Base-by-base conservation (phyloP, 2,888 invertebrate genomes). In the Agrilus cyanescens region DNA sequence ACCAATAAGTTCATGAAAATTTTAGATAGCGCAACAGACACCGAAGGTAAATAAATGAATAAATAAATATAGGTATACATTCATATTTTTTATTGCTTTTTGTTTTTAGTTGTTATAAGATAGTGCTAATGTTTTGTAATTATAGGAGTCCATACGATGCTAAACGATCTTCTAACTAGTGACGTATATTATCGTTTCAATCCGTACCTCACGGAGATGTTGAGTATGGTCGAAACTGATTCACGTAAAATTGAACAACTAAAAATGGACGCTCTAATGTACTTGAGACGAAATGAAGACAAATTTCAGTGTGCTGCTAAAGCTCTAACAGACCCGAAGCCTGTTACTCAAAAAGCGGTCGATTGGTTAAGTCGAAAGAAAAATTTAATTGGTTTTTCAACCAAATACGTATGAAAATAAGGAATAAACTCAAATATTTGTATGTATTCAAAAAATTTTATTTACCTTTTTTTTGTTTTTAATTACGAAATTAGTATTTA, bases 11-110 rank as follows among this genome's bases (percentile, higher is more conserved):
- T 90, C 56, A 71, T 78, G 54, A 84, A 82, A 63, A 83, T 89
- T 40, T 67, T 89, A 32, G 86, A 87, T 59, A 85, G 85, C 49
- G 89, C 89, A 5, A 88, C 88, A 1, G 88, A 89, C 58, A 89
- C 88, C 8, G 88, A 89, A 75, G 81, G 85, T 82, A 61, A 50
- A 12, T 18, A 25, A 31, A 31, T n/a, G 31, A 31, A 12, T 31
- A 31, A 31, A 10, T 10, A 31, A 31, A 31, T n/a, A 12, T 31
- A 31, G 10, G 10, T 10, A 12, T 35, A n/a, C n/a, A n/a, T n/a
- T n/a, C n/a, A n/a, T n/a, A n/a, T n/a, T n/a, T n/a, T n/a, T n/a
- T n/a, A n/a, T n/a, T n/a, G n/a, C n/a, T n/a, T n/a, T n/a, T n/a
- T n/a, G n/a, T n/a, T n/a, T n/a, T n/a, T n/a, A n/a, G n/a, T n/a